Base-by-base conservation (phyloP, 2,797 vertebrate species). In the Loriculus beryllinus region DNA sequence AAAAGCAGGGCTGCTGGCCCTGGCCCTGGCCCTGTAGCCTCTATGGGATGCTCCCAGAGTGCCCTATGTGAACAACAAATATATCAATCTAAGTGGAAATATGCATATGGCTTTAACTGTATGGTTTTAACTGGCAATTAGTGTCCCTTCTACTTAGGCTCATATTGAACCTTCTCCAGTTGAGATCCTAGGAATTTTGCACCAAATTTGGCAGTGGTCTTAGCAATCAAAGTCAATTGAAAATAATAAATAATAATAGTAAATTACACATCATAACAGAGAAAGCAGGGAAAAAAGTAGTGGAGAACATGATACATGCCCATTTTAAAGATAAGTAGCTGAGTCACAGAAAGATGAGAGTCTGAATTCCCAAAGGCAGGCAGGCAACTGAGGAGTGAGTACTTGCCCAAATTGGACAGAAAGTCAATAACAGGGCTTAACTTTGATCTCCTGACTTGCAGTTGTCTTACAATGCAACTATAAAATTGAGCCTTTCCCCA, bases 351-450 rank as follows among this genome's bases (percentile, higher is more conserved):
- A 21, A 91, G 15, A 82, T 0, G 14, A 81, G 23, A 87, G 26
- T 33, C 70, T 51, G 17, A 81, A 91, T 77, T 96, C 80, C 88
- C 92, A 76, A 70, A 82, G 82, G 70, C 77, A 65, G 33, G 42
- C 18, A 54, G 47, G 67, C 47, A 83, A 77, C 88, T 42, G 86
- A 86, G 70, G 21, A 94, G 63, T 0, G 1, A 92, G 64, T 68
- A 68, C 64, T 88, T 7, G 16, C 83, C 93, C 60, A 85, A 67
- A 80, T 21, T 40, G 60, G 87, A 93, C 89, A 92, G 91, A 80
- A 94, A 95, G 80, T 97, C 92, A 86, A 87, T 94, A 92, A 48
- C 43, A 72, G 70, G 83, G 67, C 57, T 96, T 94, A 91, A 74
- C 59, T 88, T 90, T 92, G 85, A 90, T 96, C 93, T 94, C 91